Base-by-base conservation (phyloP, 2,888 invertebrate genomes). In the Morpho achilles region DNA sequence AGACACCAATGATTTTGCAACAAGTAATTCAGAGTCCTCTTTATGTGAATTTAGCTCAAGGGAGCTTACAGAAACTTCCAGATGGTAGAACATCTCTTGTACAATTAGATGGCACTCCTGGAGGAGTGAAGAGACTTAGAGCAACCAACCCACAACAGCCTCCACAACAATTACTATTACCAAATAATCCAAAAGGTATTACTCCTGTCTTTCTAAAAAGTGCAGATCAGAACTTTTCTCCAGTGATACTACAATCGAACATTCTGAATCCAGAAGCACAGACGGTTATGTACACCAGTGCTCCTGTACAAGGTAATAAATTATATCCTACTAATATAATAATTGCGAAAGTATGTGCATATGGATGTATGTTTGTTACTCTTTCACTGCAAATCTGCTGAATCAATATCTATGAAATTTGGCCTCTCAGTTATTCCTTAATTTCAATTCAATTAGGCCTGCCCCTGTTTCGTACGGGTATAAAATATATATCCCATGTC, bases 161-260 rank as follows among this genome's bases (percentile, higher is more conserved):
- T 22, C 72, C 68, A 45, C 86, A 83, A 61, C 87, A 84, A 42
- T 62, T 90, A 40, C 60, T 91, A 22, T 75, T 89, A 65, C 88
- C 84, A 56, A 87, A 81, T 63, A 84, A 77, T 73, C 61, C 77
- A 23, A 88, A 88, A 69, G 77, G 78, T 50, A 75, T 86, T 8
- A 77, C 81, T 50, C 90, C 91, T 7, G 72, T 91, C 42, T 80
- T 90, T 56, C 65, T 91, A 45, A 89, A 90, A 74, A 87, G 75
- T 10, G 68, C 82, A 39, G 91, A 91, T 77, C 67, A 84, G n/a
- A 88, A 78, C 66, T 87, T 90, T 64, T 85, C 90, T 51, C 92
- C 94, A 69, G 91, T 95, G 46, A 90, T 95, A 53, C 81, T 95
- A 53, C 94, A 94, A 75, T 92, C 94, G 3, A 94, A 93, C 80